Conservation (phyloP, 1,140 invertebrate species). For the Harlomillsia oculata region DNA sequence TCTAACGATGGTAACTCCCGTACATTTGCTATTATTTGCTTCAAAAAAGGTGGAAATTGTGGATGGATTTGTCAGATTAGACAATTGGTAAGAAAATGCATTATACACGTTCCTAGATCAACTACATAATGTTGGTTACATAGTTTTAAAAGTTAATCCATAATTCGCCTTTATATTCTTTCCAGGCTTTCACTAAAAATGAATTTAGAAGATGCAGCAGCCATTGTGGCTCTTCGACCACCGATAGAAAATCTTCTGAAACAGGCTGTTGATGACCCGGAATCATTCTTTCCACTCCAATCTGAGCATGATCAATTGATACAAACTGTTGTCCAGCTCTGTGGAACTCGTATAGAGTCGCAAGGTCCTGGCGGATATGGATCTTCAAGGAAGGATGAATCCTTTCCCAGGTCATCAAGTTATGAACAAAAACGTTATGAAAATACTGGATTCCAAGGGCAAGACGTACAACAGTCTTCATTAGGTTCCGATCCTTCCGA, state of each 20-base stretch:
- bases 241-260: constrained; percentile 76
- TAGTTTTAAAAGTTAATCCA: not conserved
- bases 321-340: constrained; percentile 5
- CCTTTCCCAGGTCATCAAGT: no score
- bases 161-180: constrained; percentile 17
- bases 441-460: no score
- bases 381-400: no score
- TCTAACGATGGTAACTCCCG: constrained; percentile 89
- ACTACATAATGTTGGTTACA: not conserved
- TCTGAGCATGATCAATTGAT: constrained; percentile 34
- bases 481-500: no score
- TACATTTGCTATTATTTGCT: constrained; percentile 87
- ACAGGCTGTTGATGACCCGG: constrained; percentile 64
- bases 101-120: not conserved
- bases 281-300: constrained; percentile 40
- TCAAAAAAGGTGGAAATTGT: constrained; percentile 68
- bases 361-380: no score
- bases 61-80: constrained; percentile 56
- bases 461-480: no score
- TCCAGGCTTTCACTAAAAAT: constrained; percentile 78
- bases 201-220: constrained; percentile 62
- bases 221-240: constrained; percentile 73
- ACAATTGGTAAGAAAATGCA: constrained; percentile 57
- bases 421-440: no score
- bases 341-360: no score